Percentiles rank a stretch among this genome's conserved stretches.
These are phyloP conservation scores for Deroplatys truncata DNA, from an alignment of 2,888 invertebrate genomes.

Conservation along the genomic window DNA sequence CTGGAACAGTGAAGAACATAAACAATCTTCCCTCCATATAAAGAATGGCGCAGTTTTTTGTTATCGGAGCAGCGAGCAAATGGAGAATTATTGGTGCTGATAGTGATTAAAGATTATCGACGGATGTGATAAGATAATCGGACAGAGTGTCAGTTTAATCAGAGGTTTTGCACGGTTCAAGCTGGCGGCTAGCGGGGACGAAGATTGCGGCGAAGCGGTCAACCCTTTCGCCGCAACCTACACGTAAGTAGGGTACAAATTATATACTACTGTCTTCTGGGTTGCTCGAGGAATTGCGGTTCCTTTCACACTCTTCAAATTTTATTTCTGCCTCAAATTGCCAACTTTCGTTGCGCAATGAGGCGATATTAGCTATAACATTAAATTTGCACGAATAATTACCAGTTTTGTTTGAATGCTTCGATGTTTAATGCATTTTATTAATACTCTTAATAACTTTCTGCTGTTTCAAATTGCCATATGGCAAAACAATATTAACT, in stretches of 20 bases:
- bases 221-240: constrained; percentile 45
- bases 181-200: constrained; percentile 22
- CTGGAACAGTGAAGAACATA: background rate
- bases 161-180: background rate
- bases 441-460: too few relatives aligned
- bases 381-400: too few relatives aligned
- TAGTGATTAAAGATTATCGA: background rate
- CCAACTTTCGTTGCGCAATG: background rate
- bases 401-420: too few relatives aligned
- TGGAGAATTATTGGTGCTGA: background rate
- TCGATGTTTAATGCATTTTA: too few relatives aligned
- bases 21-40: background rate
- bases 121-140: background rate
- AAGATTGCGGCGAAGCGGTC: constrained; percentile 39
- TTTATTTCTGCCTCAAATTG: background rate
- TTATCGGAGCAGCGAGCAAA: background rate
- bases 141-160: background rate
- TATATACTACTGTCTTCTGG: background rate
- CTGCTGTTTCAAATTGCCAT: too few relatives aligned
- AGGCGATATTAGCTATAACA: too few relatives aligned
- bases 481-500: too few relatives aligned
- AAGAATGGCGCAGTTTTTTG: background rate
- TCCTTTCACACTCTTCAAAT: background rate
- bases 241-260: constrained; percentile 39
- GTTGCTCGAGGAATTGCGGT: background rate